Base-by-base conservation (phyloP, 2,113 vertebrate genomes). In the Pterophyllum scalare region DNA sequence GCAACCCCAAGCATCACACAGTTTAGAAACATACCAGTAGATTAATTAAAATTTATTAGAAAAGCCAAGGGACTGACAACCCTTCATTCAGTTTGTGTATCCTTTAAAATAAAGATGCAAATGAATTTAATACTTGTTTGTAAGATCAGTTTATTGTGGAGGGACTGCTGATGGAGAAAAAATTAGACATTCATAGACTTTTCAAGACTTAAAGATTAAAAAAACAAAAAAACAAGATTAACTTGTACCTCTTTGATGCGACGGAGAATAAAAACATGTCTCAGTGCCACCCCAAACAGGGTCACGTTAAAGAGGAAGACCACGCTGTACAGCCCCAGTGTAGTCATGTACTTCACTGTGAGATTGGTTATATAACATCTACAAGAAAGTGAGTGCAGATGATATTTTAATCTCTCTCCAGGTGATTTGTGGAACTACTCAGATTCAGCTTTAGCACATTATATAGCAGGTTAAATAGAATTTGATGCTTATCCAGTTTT, bases 321-420 rank as follows among this genome's bases (percentile, higher is more conserved):
- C 43, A 93, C 8, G 77, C 31, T 1, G 46, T 89, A 90, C 24
- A 83, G 49, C 33, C 89, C 92, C 62, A 92, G 1, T 12, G 79
- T 77, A 3, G 87, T 90, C 74, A 65, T 85, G 8, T 17, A 19
- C 77, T 93, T 93, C 28, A 91, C 72, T 1, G 4, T 40, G 14
- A 26, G 0, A 9, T 85, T 7, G 4, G 1, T 3, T 46, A 93
- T 78, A 24, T 89, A 94, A 59, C 93, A 94, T 70, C 93, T 94
- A 17, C 12, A 85, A 72, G 15, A 76, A 67, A 81, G n/a, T 20
- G 4, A 57, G 6, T 10, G 2, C 62, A 10, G 62, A 10, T 43
- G n/a, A 65, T 43, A 38, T 65, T 65, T 77, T 14, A 1, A 38
- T 24, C 3, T 70, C 15, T 75, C 38, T 7, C 1, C 24, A 74